phyloP scores from a whole-genome alignment of 1,140 invertebrate species.

The Brachystomella parvula region DNA sequence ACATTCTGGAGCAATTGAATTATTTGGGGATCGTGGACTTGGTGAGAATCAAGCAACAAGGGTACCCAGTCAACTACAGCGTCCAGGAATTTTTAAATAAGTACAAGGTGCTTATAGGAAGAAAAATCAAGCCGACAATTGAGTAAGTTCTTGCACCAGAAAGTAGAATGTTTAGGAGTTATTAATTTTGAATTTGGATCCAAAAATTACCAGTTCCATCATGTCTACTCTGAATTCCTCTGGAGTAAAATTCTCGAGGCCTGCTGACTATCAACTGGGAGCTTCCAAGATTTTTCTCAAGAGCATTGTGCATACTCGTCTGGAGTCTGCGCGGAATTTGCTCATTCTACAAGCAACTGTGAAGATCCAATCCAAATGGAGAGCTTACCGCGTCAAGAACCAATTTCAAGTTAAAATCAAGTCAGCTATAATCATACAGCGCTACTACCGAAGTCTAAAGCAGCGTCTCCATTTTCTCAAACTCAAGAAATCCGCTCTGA shows the following conservation, averaged over 20 bases:
- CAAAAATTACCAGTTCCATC: neutral
- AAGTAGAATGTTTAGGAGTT: slow-evolving; percentile 34
- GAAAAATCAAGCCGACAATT: neutral
- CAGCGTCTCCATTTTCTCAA: slow-evolving; percentile 71
- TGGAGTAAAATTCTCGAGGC: neutral
- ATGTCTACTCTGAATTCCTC: neutral
- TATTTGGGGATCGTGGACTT: slow-evolving; percentile 95
- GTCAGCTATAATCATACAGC: slow-evolving; percentile 72
- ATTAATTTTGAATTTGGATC: neutral
- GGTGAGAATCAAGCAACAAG: slow-evolving; percentile 84
- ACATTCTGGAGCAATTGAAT: slow-evolving; percentile 78
- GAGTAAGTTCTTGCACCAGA: slow-evolving; percentile 45
- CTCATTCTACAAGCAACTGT: slow-evolving; percentile 59
- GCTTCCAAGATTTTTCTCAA: slow-evolving; percentile 89
- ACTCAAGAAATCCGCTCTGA: slow-evolving; percentile 72
- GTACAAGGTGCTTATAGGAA: slow-evolving; percentile 56
- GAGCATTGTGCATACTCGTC: slow-evolving; percentile 71
- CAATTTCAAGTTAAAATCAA: slow-evolving; percentile 59
- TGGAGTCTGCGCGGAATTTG: slow-evolving; percentile 68
- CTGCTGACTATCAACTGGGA: slow-evolving; percentile 42
- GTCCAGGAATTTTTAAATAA: slow-evolving; percentile 70
- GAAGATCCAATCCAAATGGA: slow-evolving; percentile 10
- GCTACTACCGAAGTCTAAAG: slow-evolving; percentile 78
- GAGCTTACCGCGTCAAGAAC: slow-evolving; percentile 38
- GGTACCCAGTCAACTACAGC: slow-evolving; percentile 80